Base-by-base conservation (phyloP, 2,888 invertebrate species). In the Ichneumon xanthorius region DNA sequence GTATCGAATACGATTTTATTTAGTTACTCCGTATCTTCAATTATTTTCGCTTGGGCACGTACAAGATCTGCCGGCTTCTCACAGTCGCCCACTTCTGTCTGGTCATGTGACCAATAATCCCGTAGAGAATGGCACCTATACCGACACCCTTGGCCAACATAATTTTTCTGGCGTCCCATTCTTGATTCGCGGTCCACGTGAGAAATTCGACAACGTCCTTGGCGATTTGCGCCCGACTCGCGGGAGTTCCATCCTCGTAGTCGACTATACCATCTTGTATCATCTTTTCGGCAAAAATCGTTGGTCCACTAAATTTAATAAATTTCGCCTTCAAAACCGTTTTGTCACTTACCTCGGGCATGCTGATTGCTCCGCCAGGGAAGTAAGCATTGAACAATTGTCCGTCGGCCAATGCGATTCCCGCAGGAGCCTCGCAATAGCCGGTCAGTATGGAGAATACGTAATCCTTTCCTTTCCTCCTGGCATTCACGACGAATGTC, bases 341-440 rank as follows among this genome's bases (percentile, higher is more conserved):
- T 30, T n/a, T 50, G 72, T 9, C 7, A 71, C 93, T 89, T 89
- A 96, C 96, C 95, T 97, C 98, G 4, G 97, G 97, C 99, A 99
- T 99, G 77, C 97, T 96, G 92, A 99, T 98, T 90, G 98, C 97
- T 53, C 99, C 99, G n/a, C 99, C 99, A 0, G 97, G 96, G 96
- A 99, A 99, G 95, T 99, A 99, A 0, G 99, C 98, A 94, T 99
- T 99, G 94, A 97, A 99, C 94, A 98, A 96, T 94, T 98, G 98
- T 4, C 98, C 99, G 79, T 99, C 99, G 77, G 96, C 95, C 9
- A 99, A 93, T 73, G 94, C 92, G 0, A 99, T 93, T 70, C 99
- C 99, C 63, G 98, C 99, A 1, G 99, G 99, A 3, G 99, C 94
- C 19, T 99, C 99, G 92, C 92, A 95, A 94, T 99, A 99, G 37